Conservation (phyloP, 1,140 invertebrate genomes). For the Psilanteris sp. region DNA sequence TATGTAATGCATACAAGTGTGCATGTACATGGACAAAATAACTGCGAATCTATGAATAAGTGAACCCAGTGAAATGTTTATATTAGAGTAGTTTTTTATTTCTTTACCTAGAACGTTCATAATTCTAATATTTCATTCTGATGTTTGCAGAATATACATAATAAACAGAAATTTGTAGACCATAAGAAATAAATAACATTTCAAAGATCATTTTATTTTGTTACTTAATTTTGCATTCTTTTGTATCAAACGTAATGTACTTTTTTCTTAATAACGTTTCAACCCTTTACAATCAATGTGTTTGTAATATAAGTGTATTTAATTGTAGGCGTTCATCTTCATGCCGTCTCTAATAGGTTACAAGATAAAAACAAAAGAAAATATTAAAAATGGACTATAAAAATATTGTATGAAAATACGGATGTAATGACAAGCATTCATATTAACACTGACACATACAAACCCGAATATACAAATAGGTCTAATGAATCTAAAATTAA, state of each 20-base stretch:
- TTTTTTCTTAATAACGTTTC: neutral
- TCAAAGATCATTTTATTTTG: no score
- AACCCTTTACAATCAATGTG: slow-evolving; percentile 63
- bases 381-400: no score
- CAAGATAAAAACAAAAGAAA: slow-evolving; percentile 10
- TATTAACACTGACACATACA: no score
- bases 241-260: neutral
- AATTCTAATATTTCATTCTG: no score
- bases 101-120: no score
- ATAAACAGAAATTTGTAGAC: no score
- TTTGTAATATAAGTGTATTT: slow-evolving; percentile 77
- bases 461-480: no score
- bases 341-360: slow-evolving; percentile 76
- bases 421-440: no score
- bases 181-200: no score
- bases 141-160: no score
- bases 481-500: no score
- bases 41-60: slow-evolving; percentile 27
- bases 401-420: no score
- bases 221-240: neutral
- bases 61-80: slow-evolving; percentile 10
- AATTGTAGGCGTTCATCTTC: slow-evolving; percentile 77
- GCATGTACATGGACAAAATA: slow-evolving; percentile 10
- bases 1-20: slow-evolving; percentile 28
- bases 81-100: slow-evolving; percentile 14